Evolutionary conservation across 1,140 invertebrate genomes (phyloP).

Genomic region (Gonioctena quinquepunctata): DNA sequence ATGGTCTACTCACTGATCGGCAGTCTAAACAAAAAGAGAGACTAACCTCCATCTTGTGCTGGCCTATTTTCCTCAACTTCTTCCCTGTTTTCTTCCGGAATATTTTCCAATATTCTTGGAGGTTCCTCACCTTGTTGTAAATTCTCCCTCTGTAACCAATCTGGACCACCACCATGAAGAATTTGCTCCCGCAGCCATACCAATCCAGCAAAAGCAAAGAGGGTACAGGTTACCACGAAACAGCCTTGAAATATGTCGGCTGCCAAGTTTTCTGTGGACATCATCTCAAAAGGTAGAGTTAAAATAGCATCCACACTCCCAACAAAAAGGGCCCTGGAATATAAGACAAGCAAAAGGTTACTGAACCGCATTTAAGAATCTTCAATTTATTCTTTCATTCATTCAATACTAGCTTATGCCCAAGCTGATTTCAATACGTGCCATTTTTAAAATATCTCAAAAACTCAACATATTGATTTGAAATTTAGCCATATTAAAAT

Average conservation of each 20-base stretch:
- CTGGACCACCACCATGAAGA: slow-evolving; percentile 85
- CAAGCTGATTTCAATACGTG: too few relatives aligned
- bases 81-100: slow-evolving; percentile 33
- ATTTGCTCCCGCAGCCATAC: slow-evolving; percentile 99
- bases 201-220: slow-evolving; percentile 95
- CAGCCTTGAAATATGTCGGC: slow-evolving; percentile 95
- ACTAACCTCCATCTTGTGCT: not conserved
- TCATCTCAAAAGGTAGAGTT: slow-evolving; percentile 87
- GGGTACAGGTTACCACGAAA: slow-evolving; percentile 94
- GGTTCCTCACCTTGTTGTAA: slow-evolving; percentile 26
- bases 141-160: slow-evolving; percentile 44
- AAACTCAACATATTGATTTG: too few relatives aligned
- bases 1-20: too few relatives aligned
- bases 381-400: too few relatives aligned
- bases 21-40: not conserved
- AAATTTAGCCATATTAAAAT: too few relatives aligned
- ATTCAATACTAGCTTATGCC: too few relatives aligned
- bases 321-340: slow-evolving; percentile 30
- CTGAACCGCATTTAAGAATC: too few relatives aligned
- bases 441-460: too few relatives aligned
- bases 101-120: slow-evolving; percentile 30
- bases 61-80: slow-evolving; percentile 23
- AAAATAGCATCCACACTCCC: slow-evolving; percentile 78
- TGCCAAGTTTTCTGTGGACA: slow-evolving; percentile 90
- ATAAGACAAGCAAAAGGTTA: too few relatives aligned